Evolutionary conservation across 2,888 invertebrate genomes (phyloP), one percentile per base, ranked within the genome.

Genomic region (Villa cingulata): DNA sequence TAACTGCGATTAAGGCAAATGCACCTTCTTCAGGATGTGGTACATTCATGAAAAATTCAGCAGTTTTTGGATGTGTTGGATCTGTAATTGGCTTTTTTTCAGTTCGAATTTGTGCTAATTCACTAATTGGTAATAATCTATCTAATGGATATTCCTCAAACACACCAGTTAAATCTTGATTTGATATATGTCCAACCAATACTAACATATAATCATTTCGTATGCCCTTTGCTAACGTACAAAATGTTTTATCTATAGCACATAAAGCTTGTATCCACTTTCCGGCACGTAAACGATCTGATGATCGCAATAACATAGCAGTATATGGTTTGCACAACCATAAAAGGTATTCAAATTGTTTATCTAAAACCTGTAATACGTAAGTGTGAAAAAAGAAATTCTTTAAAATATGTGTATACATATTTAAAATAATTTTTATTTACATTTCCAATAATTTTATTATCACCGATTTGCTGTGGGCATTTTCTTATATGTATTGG

Each of bases 161-260:
- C 0, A 74, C 74, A 4, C 73, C 74, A 6, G 66, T 66, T 4
- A 71, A 58, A 49, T 71, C 57, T 15, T 54, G 49, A 47, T 55
- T 55, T 9, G 48, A 5, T 17, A 73, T 57, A 58, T 73, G 54
- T 4, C 72, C 72, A 46, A 72, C 56, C 2, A 75, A 58, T 2
- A 72, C 68, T 65, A 73, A 72, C 54, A 72, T 72, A 55, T 76
- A 76, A 56, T 76, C 74, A 55, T 76, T 75, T 17, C 75, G 61
- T n/a, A 74, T 64, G 3, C 70, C 71, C 54, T 72, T 72, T 71
- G 74, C 72, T 37, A 66, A 64, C 0, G 70, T 65, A 55, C 75
- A 74, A 3, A 62, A 54, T 1, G 58, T 65, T 27, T 23, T 27
- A 17, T 66, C 62, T 20, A 75, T 64, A 6, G 70, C 65, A 40